Percentiles rank a stretch among this genome's conserved stretches.
Evolutionary conservation across 2,797 vertebrate genomes (phyloP).

Genomic region (Falco peregrinus): DNA sequence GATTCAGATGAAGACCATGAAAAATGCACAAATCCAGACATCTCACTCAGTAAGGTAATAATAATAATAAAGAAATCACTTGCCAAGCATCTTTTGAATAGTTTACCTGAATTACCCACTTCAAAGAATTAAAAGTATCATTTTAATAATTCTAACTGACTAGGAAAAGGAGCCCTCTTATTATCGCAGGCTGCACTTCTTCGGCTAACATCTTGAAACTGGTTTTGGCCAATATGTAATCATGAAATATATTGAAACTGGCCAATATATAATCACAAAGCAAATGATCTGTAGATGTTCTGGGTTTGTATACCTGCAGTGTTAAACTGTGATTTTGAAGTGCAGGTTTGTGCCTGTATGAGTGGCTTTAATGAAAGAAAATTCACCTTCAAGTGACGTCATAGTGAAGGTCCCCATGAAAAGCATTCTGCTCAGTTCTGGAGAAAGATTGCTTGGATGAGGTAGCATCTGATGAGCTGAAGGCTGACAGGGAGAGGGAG

Average conservation of each 20-base stretch:
- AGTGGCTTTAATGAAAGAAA: background rate
- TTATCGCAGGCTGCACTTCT: background rate
- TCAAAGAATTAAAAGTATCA: background rate
- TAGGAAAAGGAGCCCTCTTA: background rate
- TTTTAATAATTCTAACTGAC: background rate
- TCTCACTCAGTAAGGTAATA: constrained; percentile 8
- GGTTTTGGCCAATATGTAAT: background rate
- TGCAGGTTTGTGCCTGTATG: background rate
- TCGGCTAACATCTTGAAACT: background rate
- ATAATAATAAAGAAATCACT: background rate
- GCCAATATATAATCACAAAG: background rate
- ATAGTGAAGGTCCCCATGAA: background rate
- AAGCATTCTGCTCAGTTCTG: background rate
- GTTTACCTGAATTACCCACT: background rate
- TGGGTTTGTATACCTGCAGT: background rate
- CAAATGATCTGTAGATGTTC: background rate
- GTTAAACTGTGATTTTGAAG: background rate
- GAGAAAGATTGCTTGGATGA: background rate
- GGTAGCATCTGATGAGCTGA: background rate
- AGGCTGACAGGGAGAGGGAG: background rate
- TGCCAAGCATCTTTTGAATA: background rate
- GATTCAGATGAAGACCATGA: constrained; percentile 62
- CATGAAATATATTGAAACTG: background rate
- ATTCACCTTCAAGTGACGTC: background rate
- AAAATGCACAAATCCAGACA: constrained; percentile 45